phyloP scores from a whole-genome alignment of 2,113 vertebrate species.

The mouse (Mus musculus) region DNA sequence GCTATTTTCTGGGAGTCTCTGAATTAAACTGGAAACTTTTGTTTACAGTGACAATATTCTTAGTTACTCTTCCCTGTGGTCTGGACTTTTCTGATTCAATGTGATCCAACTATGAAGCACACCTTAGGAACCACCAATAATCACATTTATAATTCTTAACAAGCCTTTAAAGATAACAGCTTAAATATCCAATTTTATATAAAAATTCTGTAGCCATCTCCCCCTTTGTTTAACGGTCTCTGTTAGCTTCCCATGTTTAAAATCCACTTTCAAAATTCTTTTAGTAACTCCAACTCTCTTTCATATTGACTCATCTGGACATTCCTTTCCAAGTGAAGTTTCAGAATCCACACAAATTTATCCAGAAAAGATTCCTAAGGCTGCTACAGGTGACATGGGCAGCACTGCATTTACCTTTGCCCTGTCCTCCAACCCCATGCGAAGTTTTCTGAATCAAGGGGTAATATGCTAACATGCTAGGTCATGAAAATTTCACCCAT shows the following conservation, averaged over 20 bases:
- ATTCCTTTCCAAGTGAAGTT: neutral
- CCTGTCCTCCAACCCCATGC: no score
- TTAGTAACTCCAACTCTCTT: neutral
- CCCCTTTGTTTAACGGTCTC: neutral
- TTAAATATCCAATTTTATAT: neutral
- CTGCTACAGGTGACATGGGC: no score
- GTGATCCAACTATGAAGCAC: no score
- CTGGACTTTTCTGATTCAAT: no score
- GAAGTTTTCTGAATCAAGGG: neutral
- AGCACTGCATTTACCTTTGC: no score
- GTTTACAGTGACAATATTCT: neutral
- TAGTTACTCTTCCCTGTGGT: neutral
- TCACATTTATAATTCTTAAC: neutral
- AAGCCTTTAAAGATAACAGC: neutral
- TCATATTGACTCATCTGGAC: no score
- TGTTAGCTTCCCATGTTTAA: no score
- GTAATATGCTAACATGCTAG: fast-evolving
- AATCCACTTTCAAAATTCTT: neutral
- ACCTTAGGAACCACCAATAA: neutral
- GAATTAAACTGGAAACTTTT: no score
- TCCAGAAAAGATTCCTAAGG: neutral
- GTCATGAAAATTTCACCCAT: neutral
- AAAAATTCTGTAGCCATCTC: no score
- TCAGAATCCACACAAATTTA: neutral
- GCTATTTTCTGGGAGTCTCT: neutral